Conservation (phyloP, 1,140 invertebrate genomes). For the Diachasmimorpha longicaudata region DNA sequence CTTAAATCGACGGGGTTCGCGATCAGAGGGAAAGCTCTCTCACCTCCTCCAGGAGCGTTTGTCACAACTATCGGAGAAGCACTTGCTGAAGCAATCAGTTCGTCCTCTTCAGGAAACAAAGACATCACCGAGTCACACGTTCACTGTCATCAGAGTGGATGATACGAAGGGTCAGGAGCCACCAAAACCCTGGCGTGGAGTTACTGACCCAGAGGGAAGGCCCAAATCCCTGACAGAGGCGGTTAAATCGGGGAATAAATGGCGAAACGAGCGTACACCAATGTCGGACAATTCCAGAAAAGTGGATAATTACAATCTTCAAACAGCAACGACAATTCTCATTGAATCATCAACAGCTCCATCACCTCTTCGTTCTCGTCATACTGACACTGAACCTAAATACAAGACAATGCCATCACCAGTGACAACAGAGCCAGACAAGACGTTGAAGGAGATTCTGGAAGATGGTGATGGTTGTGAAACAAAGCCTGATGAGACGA, state of each 20-base stretch:
- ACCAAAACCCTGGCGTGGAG: background rate
- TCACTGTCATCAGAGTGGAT: conserved; percentile 20
- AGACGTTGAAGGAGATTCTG: conserved; percentile 74
- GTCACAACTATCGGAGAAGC: conserved; percentile 27
- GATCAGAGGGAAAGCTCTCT: conserved; percentile 68
- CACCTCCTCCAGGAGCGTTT: conserved; percentile 52
- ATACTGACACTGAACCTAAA: conserved; percentile 56
- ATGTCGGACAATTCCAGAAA: background rate
- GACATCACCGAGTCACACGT: conserved; percentile 30
- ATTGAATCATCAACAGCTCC: conserved; percentile 67
- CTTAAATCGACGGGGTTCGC: conserved; percentile 65
- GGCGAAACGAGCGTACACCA: conserved; percentile 40
- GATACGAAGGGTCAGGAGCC: conserved; percentile 24
- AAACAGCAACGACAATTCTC: conserved; percentile 59
- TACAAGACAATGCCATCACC: conserved; percentile 68
- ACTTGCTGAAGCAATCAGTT: conserved; percentile 15
- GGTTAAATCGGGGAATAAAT: conserved; percentile 41
- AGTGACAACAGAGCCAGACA: conserved; percentile 50
- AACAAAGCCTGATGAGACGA: conserved; percentile 28
- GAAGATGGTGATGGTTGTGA: conserved; percentile 67
- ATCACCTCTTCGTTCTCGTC: conserved; percentile 59
- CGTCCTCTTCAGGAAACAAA: conserved; percentile 8
- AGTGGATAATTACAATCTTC: background rate
- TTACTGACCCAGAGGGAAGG: conserved; percentile 31
- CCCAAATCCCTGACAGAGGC: conserved; percentile 45